phyloP scores from a whole-genome alignment of 2,888 invertebrate genomes.

The Capitulum mitella region DNA sequence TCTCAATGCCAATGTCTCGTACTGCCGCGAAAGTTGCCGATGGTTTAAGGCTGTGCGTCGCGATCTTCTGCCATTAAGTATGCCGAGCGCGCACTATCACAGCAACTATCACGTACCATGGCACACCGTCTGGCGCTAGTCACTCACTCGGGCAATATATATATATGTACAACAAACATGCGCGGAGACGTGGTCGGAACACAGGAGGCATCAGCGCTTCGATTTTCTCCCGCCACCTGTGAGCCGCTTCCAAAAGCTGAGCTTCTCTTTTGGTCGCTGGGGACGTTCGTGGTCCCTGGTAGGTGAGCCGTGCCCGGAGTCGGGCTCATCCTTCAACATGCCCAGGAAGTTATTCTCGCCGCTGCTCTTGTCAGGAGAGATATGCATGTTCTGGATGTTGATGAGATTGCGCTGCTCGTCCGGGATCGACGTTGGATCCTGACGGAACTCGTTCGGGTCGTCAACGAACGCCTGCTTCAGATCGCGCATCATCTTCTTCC shows the following conservation, averaged over 20 bases:
- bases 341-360: slow-evolving; percentile 58
- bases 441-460: slow-evolving; percentile 59
- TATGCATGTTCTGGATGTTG: slow-evolving; percentile 59
- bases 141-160: not conserved
- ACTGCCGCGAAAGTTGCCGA: not conserved
- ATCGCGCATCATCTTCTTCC: slow-evolving; percentile 77
- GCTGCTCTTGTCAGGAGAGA: slow-evolving; percentile 46
- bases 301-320: slow-evolving; percentile 46
- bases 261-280: slow-evolving; percentile 34
- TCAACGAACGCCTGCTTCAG: slow-evolving; percentile 53
- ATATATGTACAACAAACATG: not conserved
- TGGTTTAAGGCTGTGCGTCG: not conserved
- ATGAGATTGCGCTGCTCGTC: slow-evolving; percentile 61
- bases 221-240: slow-evolving; percentile 53
- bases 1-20: too few species aligned
- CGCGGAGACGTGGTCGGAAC: not conserved
- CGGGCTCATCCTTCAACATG: slow-evolving; percentile 53
- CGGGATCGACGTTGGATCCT: slow-evolving; percentile 54
- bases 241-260: slow-evolving; percentile 52
- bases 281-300: slow-evolving; percentile 38
- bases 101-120: slow-evolving; percentile 17
- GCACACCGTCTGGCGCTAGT: not conserved
- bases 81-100: not conserved
- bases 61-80: not conserved
- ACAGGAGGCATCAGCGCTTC: not conserved